phyloP scores from a whole-genome alignment of 2,113 vertebrate genomes.

The Cyanistes caeruleus region DNA sequence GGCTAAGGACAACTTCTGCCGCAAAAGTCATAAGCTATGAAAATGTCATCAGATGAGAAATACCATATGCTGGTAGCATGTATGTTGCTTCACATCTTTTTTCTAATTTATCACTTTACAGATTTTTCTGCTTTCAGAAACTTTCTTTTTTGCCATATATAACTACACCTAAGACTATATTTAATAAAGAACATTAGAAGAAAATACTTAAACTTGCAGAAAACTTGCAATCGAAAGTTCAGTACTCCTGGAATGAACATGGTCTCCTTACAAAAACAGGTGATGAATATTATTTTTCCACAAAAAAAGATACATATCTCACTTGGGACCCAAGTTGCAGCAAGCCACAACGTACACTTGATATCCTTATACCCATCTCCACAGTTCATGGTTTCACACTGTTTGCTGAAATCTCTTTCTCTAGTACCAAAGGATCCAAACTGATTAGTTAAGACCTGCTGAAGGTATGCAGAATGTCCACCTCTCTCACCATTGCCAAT shows the following conservation, averaged over 20 bases:
- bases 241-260: background rate
- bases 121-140: background rate
- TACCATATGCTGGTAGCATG: background rate
- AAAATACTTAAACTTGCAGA: background rate
- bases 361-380: background rate
- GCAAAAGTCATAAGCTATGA: background rate
- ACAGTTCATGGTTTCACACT: background rate
- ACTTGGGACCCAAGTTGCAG: rapidly evolving
- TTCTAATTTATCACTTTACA: background rate
- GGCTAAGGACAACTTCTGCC: background rate
- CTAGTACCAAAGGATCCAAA: background rate
- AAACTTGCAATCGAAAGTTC: background rate
- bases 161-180: background rate
- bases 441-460: background rate
- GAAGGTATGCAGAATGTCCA: background rate
- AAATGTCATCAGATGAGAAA: background rate
- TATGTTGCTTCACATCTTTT: background rate
- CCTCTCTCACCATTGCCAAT: background rate
- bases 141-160: background rate
- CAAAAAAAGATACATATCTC: background rate
- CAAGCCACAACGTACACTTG: background rate
- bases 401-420: background rate
- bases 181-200: background rate
- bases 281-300: background rate
- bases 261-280: background rate